Evolutionary conservation across 2,797 vertebrate species (phyloP), one percentile per base, ranked within the genome.

Genomic region (Pygocentrus nattereri): DNA sequence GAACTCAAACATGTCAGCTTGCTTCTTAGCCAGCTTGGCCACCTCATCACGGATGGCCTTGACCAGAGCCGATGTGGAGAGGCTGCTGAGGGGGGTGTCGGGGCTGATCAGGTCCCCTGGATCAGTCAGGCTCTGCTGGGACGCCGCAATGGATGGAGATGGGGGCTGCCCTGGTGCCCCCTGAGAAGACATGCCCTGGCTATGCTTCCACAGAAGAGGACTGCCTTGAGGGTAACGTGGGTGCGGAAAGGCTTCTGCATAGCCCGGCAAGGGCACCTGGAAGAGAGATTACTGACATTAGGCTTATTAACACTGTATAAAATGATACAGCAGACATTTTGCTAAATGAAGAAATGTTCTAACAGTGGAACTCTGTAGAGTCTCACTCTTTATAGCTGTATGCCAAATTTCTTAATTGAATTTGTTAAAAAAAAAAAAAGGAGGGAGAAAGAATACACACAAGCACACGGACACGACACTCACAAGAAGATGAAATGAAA

Each of bases 11-110:
- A 98, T 96, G 86, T 98, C 97, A 0, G 96, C 97, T 88, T 99
- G 97, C 89, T 98, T 99, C 93, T 97, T 98, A 11, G 98, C 98
- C 93, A 99, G 93, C 80, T 98, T 99, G 87, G 98, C 97, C 87
- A 99, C 98, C 85, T 99, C 98, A 84, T 98, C 97, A 2, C 98
- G 93, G 88, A 99, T 99, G 23, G 98, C 97, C 93, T 98, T 97
- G 88, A 99, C 97, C 0, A 99, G 94, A 56, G 97, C 97, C 0
- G 98, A 97, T 0, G 98, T 99, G 88, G 98, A 99, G 88, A 99
- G 96, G 91, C 96, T 98, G 94, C 95, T 96, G 88, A 98, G 92
- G 16, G 96, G 95, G 18, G 95, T 68, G 0, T 95, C 94, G 0
- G 95, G 94, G 80, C 97, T 96, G 87, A 93, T 91, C 85, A 90